Conservation (phyloP, 2,888 invertebrate genomes). For the Drosophila bunnanda region DNA sequence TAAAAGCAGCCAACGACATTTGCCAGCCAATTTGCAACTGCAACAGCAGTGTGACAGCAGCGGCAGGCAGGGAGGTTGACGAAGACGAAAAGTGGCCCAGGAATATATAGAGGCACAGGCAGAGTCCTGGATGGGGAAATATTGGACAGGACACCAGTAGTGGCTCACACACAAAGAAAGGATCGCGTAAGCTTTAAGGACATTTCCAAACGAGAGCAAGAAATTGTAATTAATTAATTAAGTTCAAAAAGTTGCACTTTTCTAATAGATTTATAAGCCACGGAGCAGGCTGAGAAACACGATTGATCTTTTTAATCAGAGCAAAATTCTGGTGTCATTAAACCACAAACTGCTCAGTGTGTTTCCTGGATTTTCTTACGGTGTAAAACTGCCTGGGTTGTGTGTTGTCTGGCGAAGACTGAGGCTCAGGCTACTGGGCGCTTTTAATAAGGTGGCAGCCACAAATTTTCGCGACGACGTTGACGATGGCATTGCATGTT, state of each 20-base stretch:
- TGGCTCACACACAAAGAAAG: slow-evolving; percentile 22
- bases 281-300: background rate
- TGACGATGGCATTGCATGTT: slow-evolving; percentile 74
- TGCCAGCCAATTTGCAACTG: slow-evolving; percentile 77
- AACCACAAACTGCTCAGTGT: background rate
- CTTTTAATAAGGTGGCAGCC: slow-evolving; percentile 79
- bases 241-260: background rate
- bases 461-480: slow-evolving; percentile 71
- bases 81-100: slow-evolving; percentile 54
- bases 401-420: slow-evolving; percentile 46
- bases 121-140: slow-evolving; percentile 28
- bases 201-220: background rate
- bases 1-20: slow-evolving; percentile 78
- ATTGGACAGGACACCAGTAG: slow-evolving; percentile 22
- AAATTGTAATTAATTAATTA: background rate
- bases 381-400: slow-evolving; percentile 23
- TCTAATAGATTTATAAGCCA: background rate
- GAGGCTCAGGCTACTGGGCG: slow-evolving; percentile 71
- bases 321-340: background rate
- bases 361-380: background rate
- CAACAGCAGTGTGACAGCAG: slow-evolving; percentile 48
- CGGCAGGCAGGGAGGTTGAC: slow-evolving; percentile 56
- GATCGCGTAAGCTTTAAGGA: background rate
- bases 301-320: background rate
- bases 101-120: slow-evolving; percentile 26